Evolutionary conservation across 53 echinoderm and acorn worm genomes (phyloP), one percentile per base, ranked within the genome.

Genomic region (Glandiceps talaboti): DNA sequence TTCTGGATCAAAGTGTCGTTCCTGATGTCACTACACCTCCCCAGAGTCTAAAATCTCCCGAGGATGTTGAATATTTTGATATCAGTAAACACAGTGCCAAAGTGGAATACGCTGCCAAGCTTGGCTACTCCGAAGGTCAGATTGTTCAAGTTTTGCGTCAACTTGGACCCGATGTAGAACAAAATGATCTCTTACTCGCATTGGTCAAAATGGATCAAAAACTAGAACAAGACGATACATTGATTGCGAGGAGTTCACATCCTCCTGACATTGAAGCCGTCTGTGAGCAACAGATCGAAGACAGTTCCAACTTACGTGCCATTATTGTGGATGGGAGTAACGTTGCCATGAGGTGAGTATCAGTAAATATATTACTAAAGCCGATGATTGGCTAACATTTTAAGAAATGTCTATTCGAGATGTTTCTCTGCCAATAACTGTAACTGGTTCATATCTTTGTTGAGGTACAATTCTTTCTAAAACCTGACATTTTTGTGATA

Each of bases 321-420:
- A 85, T 97, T 33, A 97, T 97, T 64, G 91, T 97, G 84, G 97
- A 97, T 82, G 97, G 93, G 0, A 93, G 97, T 80, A 97, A 97
- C 32, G 89, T 97, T 27, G 97, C 97, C 26, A 97, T 93, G 97
- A 97, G 97, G 97, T 93, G 33, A 45, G 64, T 45, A 12, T n/a
- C n/a, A n/a, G n/a, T n/a, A n/a, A n/a, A n/a, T n/a, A n/a, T n/a
- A n/a, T n/a, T n/a, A n/a, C n/a, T n/a, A n/a, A n/a, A n/a, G n/a
- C n/a, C n/a, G n/a, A n/a, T n/a, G n/a, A n/a, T n/a, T n/a, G n/a
- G n/a, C n/a, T n/a, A n/a, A n/a, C n/a, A n/a, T n/a, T n/a, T n/a
- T n/a, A n/a, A n/a, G n/a, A n/a, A n/a, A n/a, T n/a, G n/a, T n/a
- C n/a, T n/a, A n/a, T n/a, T n/a, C n/a, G n/a, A n/a, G n/a, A n/a